Percentiles rank a stretch among this genome's conserved stretches.
phyloP scores from a whole-genome alignment of 2,113 vertebrate genomes.

The Bambusicola thoracicus region DNA sequence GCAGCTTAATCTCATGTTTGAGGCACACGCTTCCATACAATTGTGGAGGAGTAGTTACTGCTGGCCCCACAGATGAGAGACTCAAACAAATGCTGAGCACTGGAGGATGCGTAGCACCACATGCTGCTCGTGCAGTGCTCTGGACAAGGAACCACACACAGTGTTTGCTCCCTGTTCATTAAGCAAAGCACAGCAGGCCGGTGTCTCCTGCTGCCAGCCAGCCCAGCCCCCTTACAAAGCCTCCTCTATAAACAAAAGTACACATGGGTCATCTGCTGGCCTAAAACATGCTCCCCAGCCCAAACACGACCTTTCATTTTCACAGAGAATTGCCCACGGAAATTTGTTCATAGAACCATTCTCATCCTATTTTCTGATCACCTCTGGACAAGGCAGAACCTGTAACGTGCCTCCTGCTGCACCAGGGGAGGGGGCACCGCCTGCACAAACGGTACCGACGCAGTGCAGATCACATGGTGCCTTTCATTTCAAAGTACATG shows the following conservation, averaged over 20 bases:
- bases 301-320: not conserved
- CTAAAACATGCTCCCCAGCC: not conserved
- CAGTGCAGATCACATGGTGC: not conserved
- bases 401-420: accelerated
- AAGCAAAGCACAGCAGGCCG: accelerated
- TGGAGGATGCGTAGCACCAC: not conserved
- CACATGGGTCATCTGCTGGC: not conserved
- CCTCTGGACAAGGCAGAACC: not conserved
- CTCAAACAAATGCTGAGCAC: accelerated
- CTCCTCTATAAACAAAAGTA: accelerated
- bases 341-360: accelerated
- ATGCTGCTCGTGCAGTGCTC: not conserved
- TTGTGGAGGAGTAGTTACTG: not conserved
- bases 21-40: not conserved
- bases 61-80: not conserved
- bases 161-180: not conserved
- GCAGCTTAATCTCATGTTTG: not conserved
- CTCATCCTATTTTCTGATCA: not conserved
- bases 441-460: not conserved
- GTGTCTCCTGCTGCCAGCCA: not conserved
- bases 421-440: not conserved
- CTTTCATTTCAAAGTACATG: not conserved
- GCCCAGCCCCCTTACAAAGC: not conserved
- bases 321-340: not conserved
- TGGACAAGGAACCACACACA: accelerated